A percentile compares a stretch with the other conserved stretches of the same genome.
These are phyloP conservation scores for Emydura subglobosa DNA, from an alignment of 2,113 vertebrate species.

Conservation along the genomic window DNA sequence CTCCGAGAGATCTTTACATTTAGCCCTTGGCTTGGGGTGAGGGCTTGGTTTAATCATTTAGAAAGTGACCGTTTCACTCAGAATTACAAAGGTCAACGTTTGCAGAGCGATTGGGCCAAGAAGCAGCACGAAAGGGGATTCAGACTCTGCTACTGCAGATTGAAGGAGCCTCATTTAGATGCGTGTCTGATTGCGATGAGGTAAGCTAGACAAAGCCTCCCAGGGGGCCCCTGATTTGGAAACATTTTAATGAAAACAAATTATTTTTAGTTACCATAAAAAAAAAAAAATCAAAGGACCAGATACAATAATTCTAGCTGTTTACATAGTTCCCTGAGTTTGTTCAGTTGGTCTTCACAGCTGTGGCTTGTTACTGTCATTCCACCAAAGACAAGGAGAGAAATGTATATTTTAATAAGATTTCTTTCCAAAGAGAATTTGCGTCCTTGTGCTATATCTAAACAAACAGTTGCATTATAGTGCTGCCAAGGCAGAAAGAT, in stretches of 20 bases:
- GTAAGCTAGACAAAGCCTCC: neutral
- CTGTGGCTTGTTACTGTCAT: constrained; percentile 59
- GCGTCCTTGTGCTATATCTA: neutral
- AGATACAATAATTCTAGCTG: constrained; percentile 51
- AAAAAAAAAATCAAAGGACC: neutral
- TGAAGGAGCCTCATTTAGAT: neutral
- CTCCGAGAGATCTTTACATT: neutral
- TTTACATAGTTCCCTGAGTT: constrained; percentile 38
- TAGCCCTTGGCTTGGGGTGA: neutral
- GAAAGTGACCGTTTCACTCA: neutral
- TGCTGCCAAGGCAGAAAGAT: neutral
- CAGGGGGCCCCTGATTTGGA: neutral
- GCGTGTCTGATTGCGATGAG: neutral
- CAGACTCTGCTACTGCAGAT: neutral
- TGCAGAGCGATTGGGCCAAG: neutral
- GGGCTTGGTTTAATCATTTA: neutral
- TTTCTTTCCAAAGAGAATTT: neutral
- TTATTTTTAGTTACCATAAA: neutral
- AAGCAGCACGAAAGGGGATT: neutral
- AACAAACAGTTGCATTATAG: neutral
- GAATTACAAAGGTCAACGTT: neutral
- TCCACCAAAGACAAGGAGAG: constrained; percentile 40
- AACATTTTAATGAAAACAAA: constrained; percentile 21
- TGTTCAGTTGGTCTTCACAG: constrained; percentile 53
- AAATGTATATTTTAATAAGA: constrained; percentile 37